These are phyloP conservation scores for Psittacus erithacus DNA, from an alignment of 2,113 vertebrate species.

Conservation along the genomic window DNA sequence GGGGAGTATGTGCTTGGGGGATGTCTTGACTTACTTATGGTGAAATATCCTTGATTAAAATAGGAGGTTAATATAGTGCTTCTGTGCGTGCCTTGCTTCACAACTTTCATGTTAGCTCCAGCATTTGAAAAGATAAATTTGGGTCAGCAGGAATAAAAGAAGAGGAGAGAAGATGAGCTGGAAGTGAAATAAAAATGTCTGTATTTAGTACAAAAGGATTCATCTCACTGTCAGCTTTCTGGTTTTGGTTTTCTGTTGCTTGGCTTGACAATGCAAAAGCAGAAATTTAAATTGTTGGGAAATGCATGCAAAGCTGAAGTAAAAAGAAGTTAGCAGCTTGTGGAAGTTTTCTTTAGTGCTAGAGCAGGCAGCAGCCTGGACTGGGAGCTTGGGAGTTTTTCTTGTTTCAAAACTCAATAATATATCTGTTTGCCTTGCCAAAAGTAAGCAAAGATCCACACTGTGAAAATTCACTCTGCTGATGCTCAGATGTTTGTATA, in stretches of 20 bases:
- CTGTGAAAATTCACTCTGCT: background rate
- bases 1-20: background rate
- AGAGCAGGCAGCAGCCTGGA: background rate
- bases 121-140: background rate
- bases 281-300: background rate
- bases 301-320: background rate
- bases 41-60: conserved; percentile 2
- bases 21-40: background rate
- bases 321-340: background rate
- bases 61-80: background rate
- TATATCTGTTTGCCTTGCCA: background rate
- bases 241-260: background rate
- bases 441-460: background rate
- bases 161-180: background rate
- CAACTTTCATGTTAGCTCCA: background rate
- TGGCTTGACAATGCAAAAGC: background rate
- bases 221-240: background rate
- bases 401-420: background rate
- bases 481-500: background rate
- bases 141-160: background rate
- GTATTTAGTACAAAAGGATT: background rate
- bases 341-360: background rate
- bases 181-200: background rate
- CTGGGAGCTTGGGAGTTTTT: background rate
- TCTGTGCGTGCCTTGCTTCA: background rate